These are phyloP conservation scores for Caradrina kadenii DNA, from an alignment of 2,888 invertebrate species.

Conservation along the genomic window DNA sequence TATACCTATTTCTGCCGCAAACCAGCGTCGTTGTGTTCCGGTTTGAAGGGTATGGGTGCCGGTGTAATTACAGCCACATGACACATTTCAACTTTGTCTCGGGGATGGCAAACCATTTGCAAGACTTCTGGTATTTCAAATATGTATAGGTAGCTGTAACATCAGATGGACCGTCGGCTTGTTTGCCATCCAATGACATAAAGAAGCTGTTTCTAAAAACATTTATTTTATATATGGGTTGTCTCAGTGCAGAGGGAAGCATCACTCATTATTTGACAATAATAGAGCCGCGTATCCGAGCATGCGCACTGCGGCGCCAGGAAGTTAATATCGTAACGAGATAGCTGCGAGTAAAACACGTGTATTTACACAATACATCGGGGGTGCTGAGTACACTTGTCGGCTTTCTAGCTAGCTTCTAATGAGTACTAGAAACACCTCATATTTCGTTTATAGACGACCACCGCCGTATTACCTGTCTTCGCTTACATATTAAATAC, in stretches of 20 bases:
- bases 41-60: no score
- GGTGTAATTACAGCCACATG: no score
- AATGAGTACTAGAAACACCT: not conserved
- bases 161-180: no score
- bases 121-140: no score
- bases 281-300: not conserved
- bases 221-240: not conserved
- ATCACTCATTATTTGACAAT: conserved; percentile 23
- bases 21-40: no score
- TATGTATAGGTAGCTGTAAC: no score
- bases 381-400: not conserved
- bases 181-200: no score
- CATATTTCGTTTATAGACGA: not conserved
- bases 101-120: no score
- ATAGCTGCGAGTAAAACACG: conserved; percentile 7
- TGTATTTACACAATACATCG: conserved; percentile 16
- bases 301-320: not conserved
- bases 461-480: no score
- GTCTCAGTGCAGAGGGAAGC: conserved; percentile 10
- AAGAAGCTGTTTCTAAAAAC: no score
- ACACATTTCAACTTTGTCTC: no score
- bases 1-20: no score
- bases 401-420: not conserved
- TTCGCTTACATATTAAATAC: not conserved
- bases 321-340: conserved; percentile 16